Base-by-base conservation (phyloP, 2,888 invertebrate genomes). In the Petrophora chlorosata region DNA sequence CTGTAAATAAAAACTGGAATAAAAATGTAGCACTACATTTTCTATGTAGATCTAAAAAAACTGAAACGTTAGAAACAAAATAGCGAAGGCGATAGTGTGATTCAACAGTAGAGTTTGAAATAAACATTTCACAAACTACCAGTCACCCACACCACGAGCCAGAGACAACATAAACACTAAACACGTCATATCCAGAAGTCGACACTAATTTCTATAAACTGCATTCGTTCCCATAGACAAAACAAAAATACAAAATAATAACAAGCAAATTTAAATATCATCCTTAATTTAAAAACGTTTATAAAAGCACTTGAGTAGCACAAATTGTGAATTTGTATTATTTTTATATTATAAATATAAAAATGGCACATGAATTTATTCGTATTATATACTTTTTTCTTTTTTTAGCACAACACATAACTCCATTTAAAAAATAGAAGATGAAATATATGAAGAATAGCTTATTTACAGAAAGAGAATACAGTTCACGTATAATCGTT, bases 221-320 rank as follows among this genome's bases (percentile, higher is more conserved):
- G 76, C 78, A 83, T 75, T 78, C 76, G 61, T 71, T 67, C 62
- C 68, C 67, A 73, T 67, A 70, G 65, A 59, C 67, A 65, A 70
- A 61, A 74, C 68, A 75, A 62, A n/a, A 67, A 71, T 54, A 71
- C 66, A 67, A 63, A 73, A 71, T 68, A 73, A 81, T 67, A 81
- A 80, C 88, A 89, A 90, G 89, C 89, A 90, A 90, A 90, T 90
- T 90, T 85, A 89, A 88, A 80, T 87, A 88, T 89, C 85, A 68
- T 70, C 72, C 69, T 73, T 56, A 56, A 67, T 67, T 76, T 73
- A 67, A 73, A 71, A 81, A 82, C 77, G 76, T 79, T 78, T 77
- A 80, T 82, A 84, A 85, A 89, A 89, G 89, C 88, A 87, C 88
- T 88, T 83, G 76, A 81, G 70, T 87, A 85, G 86, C 86, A 87